Percentiles rank a stretch among this genome's conserved stretches.
Evolutionary conservation across 2,113 vertebrate genomes (phyloP).

Genomic region (Anguilla rostrata): DNA sequence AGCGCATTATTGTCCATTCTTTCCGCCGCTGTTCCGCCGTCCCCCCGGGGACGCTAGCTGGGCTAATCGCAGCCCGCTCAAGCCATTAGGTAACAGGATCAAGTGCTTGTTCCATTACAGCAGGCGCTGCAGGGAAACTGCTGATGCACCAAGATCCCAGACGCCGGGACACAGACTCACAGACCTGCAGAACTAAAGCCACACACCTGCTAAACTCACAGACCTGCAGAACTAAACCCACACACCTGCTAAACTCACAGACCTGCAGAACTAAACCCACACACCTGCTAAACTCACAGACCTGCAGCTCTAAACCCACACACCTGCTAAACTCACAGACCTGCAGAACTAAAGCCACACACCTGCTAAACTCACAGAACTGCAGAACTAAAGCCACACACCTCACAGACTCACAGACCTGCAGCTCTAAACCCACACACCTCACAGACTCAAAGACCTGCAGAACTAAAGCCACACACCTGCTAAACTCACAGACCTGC

Average conservation of each 20-base stretch:
- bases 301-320: too few relatives aligned
- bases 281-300: too few relatives aligned
- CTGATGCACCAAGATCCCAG: background rate
- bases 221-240: background rate
- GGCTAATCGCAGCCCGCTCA: background rate
- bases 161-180: background rate
- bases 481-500: background rate
- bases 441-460: too few relatives aligned
- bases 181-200: background rate
- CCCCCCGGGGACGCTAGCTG: background rate
- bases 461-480: too few relatives aligned
- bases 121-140: background rate
- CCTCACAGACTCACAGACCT: too few relatives aligned
- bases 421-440: too few relatives aligned
- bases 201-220: background rate
- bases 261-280: too few relatives aligned
- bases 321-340: too few relatives aligned
- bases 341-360: too few relatives aligned
- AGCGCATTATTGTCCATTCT: background rate
- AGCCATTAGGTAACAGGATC: conserved; percentile 9
- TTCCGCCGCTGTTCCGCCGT: background rate
- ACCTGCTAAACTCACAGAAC: too few relatives aligned
- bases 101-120: background rate
- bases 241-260: background rate
- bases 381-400: too few relatives aligned